Evolutionary conservation across 2,888 invertebrate species (phyloP), one percentile per base, ranked within the genome.

Genomic region (Dastarcus helophoroides): DNA sequence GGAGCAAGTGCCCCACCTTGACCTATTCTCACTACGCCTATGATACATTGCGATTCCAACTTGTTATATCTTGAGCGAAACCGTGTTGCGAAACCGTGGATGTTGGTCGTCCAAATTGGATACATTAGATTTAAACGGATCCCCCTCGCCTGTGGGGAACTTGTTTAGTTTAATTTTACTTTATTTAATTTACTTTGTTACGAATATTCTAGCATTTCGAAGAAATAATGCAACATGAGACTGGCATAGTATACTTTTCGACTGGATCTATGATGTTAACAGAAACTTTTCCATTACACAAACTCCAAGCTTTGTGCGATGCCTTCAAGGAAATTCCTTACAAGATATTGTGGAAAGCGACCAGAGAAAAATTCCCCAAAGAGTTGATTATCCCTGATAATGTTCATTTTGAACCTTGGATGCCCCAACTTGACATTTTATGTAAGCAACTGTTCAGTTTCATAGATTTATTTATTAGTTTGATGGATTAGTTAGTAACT

Each of bases 231-330:
- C 27, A 16, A 14, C 17, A n/a, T 7, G 26, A 29, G 15, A 23
- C 8, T 8, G 8, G 6, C 6, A 9, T 69, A 14, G 64, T 72
- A 32, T 71, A 67, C 46, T 68, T 70, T 60, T 69, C 69, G 42
- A 66, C 71, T 40, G 71, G 71, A 5, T 70, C 71, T n/a, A 69
- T 69, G 65, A 60, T 72, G 2, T 56, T 64, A 10, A 66, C 67
- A 26, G 68, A 69, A 47, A 65, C 65, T 1, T 66, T 71, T 38
- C 63, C 68, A 1, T 53, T 53, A 24, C 57, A 62, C 14, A 63
- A 56, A 38, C 46, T 69, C 31, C 50, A 58, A 32, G 56, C 60
- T 31, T 64, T 71, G 37, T 63, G 70, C 37, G 50, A 55, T 10
- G 67, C 61, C 3, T 60, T 72, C 37, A 64, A 65, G 0, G 58